Evolutionary conservation across 1,140 invertebrate species (phyloP).

Genomic region (Saccostrea echinata): DNA sequence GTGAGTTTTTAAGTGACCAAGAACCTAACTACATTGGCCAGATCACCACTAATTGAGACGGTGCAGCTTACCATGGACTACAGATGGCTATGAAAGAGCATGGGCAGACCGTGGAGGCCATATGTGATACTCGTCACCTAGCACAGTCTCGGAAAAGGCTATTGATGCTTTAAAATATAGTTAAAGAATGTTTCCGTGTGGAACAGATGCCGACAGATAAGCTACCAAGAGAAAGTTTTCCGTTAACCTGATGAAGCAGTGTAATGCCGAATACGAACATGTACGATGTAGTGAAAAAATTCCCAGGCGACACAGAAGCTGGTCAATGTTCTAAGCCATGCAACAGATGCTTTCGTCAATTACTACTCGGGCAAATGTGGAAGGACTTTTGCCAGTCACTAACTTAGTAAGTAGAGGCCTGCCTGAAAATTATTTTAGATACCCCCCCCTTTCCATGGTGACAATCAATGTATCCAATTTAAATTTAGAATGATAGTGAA

Average conservation of each 20-base stretch:
- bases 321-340: constrained; percentile 3
- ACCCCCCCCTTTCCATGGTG: too few relatives aligned
- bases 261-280: not conserved
- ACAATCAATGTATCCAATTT: too few relatives aligned
- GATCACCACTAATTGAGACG: not conserved
- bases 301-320: not conserved
- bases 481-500: too few relatives aligned
- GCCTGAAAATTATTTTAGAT: not conserved
- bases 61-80: not conserved
- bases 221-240: constrained; percentile 2
- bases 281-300: not conserved
- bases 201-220: not conserved
- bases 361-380: not conserved
- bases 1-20: not conserved
- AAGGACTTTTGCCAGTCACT: not conserved
- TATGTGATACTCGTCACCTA: not conserved
- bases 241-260: not conserved
- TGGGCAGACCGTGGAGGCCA: not conserved
- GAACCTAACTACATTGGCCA: not conserved
- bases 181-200: not conserved
- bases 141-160: not conserved
- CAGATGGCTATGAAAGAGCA: not conserved
- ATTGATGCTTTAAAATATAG: not conserved
- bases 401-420: not conserved
- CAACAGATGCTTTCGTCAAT: not conserved